These are phyloP conservation scores for Lasioglossum calceatum DNA, from an alignment of 2,888 invertebrate species.

Conservation along the genomic window DNA sequence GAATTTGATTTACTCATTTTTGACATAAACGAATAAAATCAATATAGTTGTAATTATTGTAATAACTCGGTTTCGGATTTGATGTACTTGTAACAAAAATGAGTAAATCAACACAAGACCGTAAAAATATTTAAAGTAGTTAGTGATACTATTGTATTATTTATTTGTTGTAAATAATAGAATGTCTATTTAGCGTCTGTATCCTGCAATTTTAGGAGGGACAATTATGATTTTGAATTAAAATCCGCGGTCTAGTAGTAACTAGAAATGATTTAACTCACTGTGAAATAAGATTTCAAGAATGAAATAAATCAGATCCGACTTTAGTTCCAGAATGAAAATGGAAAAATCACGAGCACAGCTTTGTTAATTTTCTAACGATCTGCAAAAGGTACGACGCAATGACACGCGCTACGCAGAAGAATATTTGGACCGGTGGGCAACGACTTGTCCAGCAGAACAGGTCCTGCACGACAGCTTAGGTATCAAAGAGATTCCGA, in stretches of 20 bases:
- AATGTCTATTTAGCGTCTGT: neutral
- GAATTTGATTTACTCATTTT: too few species aligned
- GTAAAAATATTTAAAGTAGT: neutral
- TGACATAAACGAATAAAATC: too few species aligned
- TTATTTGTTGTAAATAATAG: neutral
- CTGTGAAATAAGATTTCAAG: neutral
- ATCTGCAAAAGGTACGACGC: conserved; percentile 4
- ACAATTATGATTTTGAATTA: neutral
- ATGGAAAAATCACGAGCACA: neutral
- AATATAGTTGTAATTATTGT: too few species aligned
- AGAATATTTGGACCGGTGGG: conserved; percentile 67
- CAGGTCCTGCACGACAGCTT: conserved; percentile 79
- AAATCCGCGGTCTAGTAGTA: neutral
- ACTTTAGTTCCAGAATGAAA: neutral
- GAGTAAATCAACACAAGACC: too few species aligned
- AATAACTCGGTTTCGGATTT: too few species aligned
- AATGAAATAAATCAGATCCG: neutral
- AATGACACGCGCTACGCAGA: conserved; percentile 59
- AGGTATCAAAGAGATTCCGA: conserved; percentile 81
- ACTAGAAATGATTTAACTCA: neutral
- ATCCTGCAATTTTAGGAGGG: neutral
- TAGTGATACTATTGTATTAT: neutral
- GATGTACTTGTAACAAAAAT: too few species aligned
- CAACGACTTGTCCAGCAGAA: conserved; percentile 66
- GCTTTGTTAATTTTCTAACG: conserved; percentile 20